phyloP scores from a whole-genome alignment of 2,888 invertebrate species.

The Temnothorax ravouxi region DNA sequence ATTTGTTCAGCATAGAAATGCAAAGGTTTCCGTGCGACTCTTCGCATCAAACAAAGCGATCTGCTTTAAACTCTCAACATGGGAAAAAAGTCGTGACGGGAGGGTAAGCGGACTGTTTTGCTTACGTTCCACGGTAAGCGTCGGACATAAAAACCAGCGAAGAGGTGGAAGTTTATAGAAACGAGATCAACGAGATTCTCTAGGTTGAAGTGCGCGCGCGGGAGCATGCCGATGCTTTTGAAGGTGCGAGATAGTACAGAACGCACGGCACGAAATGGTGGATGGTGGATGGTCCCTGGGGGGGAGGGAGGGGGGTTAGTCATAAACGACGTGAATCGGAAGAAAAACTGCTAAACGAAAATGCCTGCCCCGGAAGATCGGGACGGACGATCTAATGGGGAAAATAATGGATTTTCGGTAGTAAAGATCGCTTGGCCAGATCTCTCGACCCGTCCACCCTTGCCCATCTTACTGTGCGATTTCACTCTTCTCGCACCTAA shows the following conservation, averaged over 20 bases:
- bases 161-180: slow-evolving; percentile 67
- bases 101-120: slow-evolving; percentile 66
- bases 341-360: slow-evolving; percentile 86
- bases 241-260: slow-evolving; percentile 73
- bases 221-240: slow-evolving; percentile 59
- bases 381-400: slow-evolving; percentile 84
- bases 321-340: slow-evolving; percentile 84
- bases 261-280: slow-evolving; percentile 61
- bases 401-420: slow-evolving; percentile 86
- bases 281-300: slow-evolving; percentile 61
- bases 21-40: not conserved
- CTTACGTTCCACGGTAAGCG: slow-evolving; percentile 65
- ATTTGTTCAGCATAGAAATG: not conserved
- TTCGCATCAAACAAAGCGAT: slow-evolving; percentile 59
- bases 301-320: slow-evolving; percentile 72
- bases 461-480: slow-evolving; percentile 66
- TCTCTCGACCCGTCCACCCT: slow-evolving; percentile 78
- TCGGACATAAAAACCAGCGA: slow-evolving; percentile 66
- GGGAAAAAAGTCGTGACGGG: slow-evolving; percentile 38
- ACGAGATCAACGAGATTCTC: slow-evolving; percentile 76
- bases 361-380: slow-evolving; percentile 82
- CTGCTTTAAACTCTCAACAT: slow-evolving; percentile 64
- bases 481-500: slow-evolving; percentile 59
- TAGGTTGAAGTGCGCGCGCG: slow-evolving; percentile 65
- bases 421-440: slow-evolving; percentile 85